phyloP scores from a whole-genome alignment of 2,888 invertebrate genomes.

The Caenorhabditis japonica region DNA sequence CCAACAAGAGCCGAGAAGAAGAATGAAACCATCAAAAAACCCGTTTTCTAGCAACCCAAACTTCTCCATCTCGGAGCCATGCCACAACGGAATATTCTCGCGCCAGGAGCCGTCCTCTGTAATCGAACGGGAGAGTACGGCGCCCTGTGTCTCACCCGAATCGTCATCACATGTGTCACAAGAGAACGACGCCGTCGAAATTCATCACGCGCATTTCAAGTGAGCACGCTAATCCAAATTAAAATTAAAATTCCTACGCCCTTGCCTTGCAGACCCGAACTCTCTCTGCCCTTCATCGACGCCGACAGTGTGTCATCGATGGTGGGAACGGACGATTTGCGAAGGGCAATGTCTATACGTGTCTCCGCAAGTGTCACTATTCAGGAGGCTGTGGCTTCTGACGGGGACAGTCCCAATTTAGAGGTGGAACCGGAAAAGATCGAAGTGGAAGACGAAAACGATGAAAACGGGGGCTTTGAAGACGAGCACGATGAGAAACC shows the following conservation, averaged over 20 bases:
- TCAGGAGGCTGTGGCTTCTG: constrained; percentile 5
- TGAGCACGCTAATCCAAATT: constrained; percentile 9
- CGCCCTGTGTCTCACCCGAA: constrained; percentile 66
- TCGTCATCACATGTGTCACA: constrained; percentile 51
- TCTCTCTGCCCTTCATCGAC: constrained; percentile 75
- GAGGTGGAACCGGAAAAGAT: neutral
- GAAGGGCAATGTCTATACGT: constrained; percentile 46
- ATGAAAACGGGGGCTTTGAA: constrained; percentile 1
- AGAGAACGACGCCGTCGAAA: constrained; percentile 32
- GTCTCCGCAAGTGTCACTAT: constrained; percentile 16
- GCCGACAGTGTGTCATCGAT: constrained; percentile 69
- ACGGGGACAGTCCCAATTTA: too few relatives aligned
- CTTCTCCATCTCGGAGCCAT: constrained; percentile 46
- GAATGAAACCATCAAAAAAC: neutral
- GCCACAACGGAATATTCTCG: constrained; percentile 33
- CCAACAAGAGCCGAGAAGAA: too few relatives aligned
- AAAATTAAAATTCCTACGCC: constrained; percentile 12
- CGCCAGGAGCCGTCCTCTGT: constrained; percentile 67
- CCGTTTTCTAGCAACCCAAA: constrained; percentile 48
- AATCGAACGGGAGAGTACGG: constrained; percentile 70
- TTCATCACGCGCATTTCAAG: constrained; percentile 52
- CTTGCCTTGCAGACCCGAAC: constrained; percentile 59
- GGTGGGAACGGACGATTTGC: constrained; percentile 64
- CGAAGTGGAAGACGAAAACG: neutral
- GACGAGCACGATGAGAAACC: neutral